A percentile compares a stretch with the other conserved stretches of the same genome.
phyloP scores from a whole-genome alignment of 2,797 vertebrate genomes.

The Epinephelus awoara region DNA sequence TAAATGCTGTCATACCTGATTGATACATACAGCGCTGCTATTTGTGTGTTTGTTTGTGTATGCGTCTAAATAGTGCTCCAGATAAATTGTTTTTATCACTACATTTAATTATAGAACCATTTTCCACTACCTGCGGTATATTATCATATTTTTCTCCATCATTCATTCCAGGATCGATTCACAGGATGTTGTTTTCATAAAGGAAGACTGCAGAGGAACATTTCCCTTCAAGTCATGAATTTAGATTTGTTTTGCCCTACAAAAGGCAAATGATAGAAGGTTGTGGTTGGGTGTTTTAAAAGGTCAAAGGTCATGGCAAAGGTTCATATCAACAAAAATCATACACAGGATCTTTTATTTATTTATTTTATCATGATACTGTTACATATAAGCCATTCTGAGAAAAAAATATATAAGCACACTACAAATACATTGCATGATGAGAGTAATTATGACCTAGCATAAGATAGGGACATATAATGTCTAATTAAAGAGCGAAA shows the following conservation, averaged over 20 bases:
- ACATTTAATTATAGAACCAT: conserved; percentile 33
- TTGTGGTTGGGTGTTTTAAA: conserved; percentile 3
- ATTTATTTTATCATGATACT: neutral
- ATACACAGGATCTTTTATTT: neutral
- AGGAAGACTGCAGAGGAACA: neutral
- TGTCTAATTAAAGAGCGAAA: neutral
- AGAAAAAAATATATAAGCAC: neutral
- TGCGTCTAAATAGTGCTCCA: conserved; percentile 21
- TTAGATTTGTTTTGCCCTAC: conserved; percentile 4
- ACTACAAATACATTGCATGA: neutral
- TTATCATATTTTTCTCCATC: conserved; percentile 7
- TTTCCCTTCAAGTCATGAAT: conserved; percentile 16
- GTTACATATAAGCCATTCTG: neutral
- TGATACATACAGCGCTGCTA: conserved; percentile 80
- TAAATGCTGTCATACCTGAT: conserved; percentile 88
- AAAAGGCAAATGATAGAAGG: neutral
- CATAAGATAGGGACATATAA: neutral
- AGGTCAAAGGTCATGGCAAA: conserved; percentile 24
- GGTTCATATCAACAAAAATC: neutral
- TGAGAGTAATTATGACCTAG: neutral
- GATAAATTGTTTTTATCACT: conserved; percentile 21
- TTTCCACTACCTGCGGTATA: neutral
- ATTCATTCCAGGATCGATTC: conserved; percentile 31
- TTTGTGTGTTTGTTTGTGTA: conserved; percentile 21
- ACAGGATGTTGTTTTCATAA: conserved; percentile 11